Evolutionary conservation across 2,113 vertebrate genomes (phyloP).

Genomic region (Falcunculus frontatus): DNA sequence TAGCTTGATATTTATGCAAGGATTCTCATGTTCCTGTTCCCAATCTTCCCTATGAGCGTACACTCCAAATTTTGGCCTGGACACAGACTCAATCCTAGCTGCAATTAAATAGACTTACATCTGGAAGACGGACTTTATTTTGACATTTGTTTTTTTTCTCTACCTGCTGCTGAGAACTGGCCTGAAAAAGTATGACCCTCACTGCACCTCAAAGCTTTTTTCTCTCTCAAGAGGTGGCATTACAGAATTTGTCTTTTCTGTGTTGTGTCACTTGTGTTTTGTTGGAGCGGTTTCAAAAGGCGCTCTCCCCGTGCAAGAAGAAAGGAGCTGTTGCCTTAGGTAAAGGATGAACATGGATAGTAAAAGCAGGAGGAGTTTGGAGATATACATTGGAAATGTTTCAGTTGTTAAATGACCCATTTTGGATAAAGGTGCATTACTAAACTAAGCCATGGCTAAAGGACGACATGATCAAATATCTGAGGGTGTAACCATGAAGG

Average conservation of each 20-base stretch:
- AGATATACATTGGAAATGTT: neutral
- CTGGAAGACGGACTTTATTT: neutral
- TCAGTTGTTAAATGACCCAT: neutral
- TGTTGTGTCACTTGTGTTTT: neutral
- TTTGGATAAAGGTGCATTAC: neutral
- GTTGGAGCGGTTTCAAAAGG: neutral
- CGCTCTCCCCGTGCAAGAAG: rapidly evolving
- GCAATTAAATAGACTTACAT: neutral
- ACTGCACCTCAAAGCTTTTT: neutral
- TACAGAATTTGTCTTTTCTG: neutral
- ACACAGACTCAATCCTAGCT: neutral
- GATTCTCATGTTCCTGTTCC: neutral
- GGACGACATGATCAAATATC: neutral
- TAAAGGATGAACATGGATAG: neutral
- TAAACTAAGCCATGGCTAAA: neutral
- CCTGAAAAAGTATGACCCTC: neutral
- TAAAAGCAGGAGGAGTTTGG: neutral
- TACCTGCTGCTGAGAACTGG: neutral
- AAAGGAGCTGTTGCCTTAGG: neutral
- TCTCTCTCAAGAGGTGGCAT: neutral
- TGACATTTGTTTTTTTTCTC: neutral
- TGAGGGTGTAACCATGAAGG: neutral
- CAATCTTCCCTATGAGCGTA: neutral
- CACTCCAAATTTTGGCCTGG: neutral
- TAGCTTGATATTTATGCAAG: neutral